These are phyloP conservation scores for Pristionchus fissidentatus DNA, from an alignment of 2,888 invertebrate genomes.

Conservation along the genomic window DNA sequence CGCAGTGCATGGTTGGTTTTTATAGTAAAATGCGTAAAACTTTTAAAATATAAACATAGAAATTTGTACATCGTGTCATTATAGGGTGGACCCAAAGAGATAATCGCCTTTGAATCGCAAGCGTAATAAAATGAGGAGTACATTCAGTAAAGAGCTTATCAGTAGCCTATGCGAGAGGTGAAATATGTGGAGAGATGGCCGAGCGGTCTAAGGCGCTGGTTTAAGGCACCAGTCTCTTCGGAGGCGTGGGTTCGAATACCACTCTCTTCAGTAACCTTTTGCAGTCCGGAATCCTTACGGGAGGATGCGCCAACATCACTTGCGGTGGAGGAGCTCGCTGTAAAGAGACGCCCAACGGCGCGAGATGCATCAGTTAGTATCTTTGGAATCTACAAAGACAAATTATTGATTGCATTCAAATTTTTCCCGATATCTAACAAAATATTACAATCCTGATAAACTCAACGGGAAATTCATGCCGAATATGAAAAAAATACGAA, in stretches of 20 bases:
- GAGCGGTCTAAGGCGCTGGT: constrained; percentile 91
- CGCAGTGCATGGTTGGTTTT: not conserved
- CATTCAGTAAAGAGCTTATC: no score
- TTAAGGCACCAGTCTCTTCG: constrained; percentile 92
- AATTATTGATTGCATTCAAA: no score
- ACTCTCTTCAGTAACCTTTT: constrained; percentile 76
- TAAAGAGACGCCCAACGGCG: constrained; percentile 4
- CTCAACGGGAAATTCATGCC: no score
- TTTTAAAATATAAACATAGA: no score
- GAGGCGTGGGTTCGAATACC: constrained; percentile 89
- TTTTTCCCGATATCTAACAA: no score
- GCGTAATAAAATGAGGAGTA: no score
- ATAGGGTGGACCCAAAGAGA: no score
- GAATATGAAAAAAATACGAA: not conserved
- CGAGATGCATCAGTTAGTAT: constrained; percentile 3
- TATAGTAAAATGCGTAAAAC: no score
- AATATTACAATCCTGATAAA: no score
- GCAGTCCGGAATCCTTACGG: not conserved
- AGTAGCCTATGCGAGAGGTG: not conserved
- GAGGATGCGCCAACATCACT: not conserved
- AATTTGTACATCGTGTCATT: no score
- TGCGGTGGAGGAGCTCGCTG: not conserved
- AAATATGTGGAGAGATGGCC: constrained; percentile 80
- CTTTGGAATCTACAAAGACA: not conserved
- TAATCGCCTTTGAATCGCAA: no score